These are phyloP conservation scores for Cottoperca gobio DNA, from an alignment of 2,797 vertebrate species.

Conservation along the genomic window DNA sequence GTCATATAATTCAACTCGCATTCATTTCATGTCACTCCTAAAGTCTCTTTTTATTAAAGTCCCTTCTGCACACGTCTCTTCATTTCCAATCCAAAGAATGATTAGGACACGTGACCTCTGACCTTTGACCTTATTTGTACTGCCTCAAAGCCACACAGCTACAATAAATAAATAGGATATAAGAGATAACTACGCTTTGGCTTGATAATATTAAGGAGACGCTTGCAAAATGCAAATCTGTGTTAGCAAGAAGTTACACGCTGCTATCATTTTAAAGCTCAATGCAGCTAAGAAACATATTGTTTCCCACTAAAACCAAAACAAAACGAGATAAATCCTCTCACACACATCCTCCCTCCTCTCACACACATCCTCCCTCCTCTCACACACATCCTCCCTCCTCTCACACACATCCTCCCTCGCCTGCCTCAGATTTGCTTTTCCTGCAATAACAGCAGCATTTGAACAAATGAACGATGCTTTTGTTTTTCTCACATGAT, in stretches of 20 bases:
- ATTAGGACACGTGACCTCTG: not conserved
- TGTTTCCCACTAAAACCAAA: no score
- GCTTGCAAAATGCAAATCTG: not conserved
- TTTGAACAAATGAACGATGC: not conserved
- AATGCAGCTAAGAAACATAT: not conserved
- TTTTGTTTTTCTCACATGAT: constrained; percentile 22
- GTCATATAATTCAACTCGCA: not conserved
- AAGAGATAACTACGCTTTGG: not conserved
- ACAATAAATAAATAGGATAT: not conserved
- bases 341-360: no score
- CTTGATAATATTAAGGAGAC: not conserved
- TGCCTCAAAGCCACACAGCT: no score
- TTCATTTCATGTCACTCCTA: constrained; percentile 1
- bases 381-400: no score
- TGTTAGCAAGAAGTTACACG: not conserved
- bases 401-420: no score
- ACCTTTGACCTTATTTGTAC: not conserved
- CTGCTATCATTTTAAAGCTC: not conserved
- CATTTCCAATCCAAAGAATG: not conserved
- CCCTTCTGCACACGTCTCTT: not conserved
- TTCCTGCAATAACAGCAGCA: no score
- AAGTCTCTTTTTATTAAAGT: constrained; percentile 4
- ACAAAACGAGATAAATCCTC: no score
- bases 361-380: no score
- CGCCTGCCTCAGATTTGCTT: no score